Percentiles rank a stretch among this genome's conserved stretches.
phyloP scores from a whole-genome alignment of 2,113 vertebrate genomes.

The Chauna torquata region DNA sequence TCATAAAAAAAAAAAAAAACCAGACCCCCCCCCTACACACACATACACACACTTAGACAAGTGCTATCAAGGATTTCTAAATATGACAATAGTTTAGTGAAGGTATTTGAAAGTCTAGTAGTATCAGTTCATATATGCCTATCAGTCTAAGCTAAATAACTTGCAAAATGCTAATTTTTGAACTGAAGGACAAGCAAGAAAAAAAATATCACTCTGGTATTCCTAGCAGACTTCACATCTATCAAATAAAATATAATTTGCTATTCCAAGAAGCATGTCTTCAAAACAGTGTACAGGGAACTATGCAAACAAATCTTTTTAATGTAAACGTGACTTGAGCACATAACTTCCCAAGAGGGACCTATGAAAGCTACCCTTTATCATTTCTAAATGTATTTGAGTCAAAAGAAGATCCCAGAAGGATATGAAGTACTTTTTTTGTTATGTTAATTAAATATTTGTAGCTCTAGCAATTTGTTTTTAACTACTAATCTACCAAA shows the following conservation, averaged over 20 bases:
- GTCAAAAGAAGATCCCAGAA: background rate
- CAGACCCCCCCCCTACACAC: background rate
- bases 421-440: background rate
- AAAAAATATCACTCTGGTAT: background rate
- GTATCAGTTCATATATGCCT: background rate
- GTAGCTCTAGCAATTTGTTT: background rate
- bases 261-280: slow-evolving; percentile 38
- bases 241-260: slow-evolving; percentile 23
- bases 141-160: background rate
- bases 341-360: slow-evolving; percentile 11
- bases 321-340: slow-evolving; percentile 12
- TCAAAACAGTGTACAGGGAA: slow-evolving; percentile 4
- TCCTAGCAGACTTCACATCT: background rate
- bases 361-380: background rate
- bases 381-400: slow-evolving; percentile 34
- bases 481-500: background rate
- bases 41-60: background rate
- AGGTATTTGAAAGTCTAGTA: background rate
- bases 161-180: slow-evolving; percentile 40
- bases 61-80: background rate
- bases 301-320: slow-evolving; percentile 17
- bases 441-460: slow-evolving; percentile 14
- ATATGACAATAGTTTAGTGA: background rate
- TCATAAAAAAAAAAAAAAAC: background rate
- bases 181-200: slow-evolving; percentile 21